A percentile compares a stretch with the other conserved stretches of the same genome.
phyloP scores from a whole-genome alignment of 2,797 vertebrate species.

The Enteromius fasciolatus region DNA sequence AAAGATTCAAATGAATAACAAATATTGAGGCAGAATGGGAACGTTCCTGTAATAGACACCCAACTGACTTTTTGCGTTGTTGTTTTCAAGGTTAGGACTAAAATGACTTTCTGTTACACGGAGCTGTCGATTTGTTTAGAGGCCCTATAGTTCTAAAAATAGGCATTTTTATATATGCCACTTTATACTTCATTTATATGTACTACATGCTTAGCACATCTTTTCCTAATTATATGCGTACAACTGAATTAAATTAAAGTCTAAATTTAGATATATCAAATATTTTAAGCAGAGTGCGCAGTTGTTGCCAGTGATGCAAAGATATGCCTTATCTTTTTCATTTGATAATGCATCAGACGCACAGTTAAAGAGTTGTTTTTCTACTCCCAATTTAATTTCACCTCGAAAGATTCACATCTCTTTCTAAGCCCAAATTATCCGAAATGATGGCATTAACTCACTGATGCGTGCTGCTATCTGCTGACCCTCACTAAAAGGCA shows the following conservation, averaged over 20 bases:
- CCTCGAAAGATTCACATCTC: conserved; percentile 67
- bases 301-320: not conserved
- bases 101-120: not conserved
- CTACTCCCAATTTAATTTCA: conserved; percentile 67
- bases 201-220: no score
- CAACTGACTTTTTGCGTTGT: not conserved
- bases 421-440: conserved; percentile 69
- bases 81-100: not conserved
- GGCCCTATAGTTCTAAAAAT: not conserved
- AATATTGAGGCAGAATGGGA: conserved; percentile 34
- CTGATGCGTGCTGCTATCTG: conserved; percentile 66
- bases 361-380: conserved; percentile 13
- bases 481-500: conserved; percentile 69
- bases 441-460: conserved; percentile 70
- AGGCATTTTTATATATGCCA: not conserved
- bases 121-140: not conserved
- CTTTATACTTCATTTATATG: not conserved
- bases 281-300: not conserved
- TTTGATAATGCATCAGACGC: not conserved
- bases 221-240: not conserved
- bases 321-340: not conserved
- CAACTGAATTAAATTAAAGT: not conserved
- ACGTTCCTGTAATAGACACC: conserved; percentile 10
- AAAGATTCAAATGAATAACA: conserved; percentile 49
- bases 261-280: not conserved